Percentiles rank a stretch among this genome's conserved stretches.
Evolutionary conservation across 2,113 vertebrate species (phyloP).

Genomic region (Corvus hawaiiensis): DNA sequence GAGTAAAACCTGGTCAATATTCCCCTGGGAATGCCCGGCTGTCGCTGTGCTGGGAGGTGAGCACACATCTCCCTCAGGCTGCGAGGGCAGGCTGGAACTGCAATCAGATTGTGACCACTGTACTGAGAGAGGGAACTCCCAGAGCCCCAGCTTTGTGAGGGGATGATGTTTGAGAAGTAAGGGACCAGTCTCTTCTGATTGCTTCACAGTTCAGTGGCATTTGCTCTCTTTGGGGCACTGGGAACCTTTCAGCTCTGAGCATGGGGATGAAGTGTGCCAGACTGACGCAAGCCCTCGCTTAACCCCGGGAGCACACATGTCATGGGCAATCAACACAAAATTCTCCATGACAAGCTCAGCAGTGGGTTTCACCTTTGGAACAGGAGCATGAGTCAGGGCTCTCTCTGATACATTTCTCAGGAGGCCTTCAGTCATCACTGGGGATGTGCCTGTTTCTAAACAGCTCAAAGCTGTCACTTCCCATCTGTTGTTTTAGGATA

Average conservation of each 20-base stretch:
- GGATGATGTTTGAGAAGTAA: background rate
- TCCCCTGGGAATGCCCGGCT: background rate
- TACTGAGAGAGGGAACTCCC: background rate
- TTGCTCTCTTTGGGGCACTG: background rate
- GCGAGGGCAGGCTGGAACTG: background rate
- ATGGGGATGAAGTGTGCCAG: background rate
- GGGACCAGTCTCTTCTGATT: background rate
- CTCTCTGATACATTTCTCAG: background rate
- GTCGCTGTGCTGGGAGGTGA: background rate
- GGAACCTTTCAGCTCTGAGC: background rate
- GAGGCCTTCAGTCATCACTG: background rate
- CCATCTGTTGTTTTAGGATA: background rate
- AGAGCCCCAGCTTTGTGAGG: background rate
- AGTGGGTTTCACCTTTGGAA: background rate
- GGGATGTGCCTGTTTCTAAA: background rate
- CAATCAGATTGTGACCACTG: background rate
- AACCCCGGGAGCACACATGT: background rate
- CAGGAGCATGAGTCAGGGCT: background rate
- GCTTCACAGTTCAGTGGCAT: background rate
- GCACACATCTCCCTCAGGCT: background rate
- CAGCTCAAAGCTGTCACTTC: background rate
- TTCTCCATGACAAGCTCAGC: background rate
- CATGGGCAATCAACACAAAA: background rate
- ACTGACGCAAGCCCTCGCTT: background rate
- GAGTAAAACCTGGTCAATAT: too few relatives aligned